phyloP scores from a whole-genome alignment of 2,797 vertebrate genomes.

The Sebastes wilsoni region DNA sequence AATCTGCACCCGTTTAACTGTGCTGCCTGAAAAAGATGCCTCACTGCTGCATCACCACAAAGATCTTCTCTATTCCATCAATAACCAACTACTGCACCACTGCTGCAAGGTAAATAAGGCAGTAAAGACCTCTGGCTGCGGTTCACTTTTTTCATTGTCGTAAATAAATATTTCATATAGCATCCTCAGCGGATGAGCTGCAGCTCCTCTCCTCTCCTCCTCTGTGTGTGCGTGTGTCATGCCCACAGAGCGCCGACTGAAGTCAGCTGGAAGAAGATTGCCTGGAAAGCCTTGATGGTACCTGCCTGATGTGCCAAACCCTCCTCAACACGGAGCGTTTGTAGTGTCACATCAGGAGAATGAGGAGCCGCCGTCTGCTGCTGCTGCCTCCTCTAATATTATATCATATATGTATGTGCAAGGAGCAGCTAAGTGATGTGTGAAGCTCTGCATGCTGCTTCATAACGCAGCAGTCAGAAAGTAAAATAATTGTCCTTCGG shows the following conservation, averaged over 20 bases:
- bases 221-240: background rate
- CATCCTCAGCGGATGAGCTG: slow-evolving; percentile 35
- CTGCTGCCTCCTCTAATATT: slow-evolving; percentile 30
- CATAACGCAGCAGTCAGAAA: background rate
- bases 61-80: background rate
- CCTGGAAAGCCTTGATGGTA: slow-evolving; percentile 43
- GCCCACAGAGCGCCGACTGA: slow-evolving; percentile 14
- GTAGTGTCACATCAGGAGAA: slow-evolving; percentile 36
- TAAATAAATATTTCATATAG: slow-evolving; percentile 52
- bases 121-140: background rate
- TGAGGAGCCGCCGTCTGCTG: slow-evolving; percentile 19
- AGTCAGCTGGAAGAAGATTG: slow-evolving; percentile 50
- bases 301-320: slow-evolving; percentile 41
- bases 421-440: background rate
- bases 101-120: slow-evolving; percentile 19
- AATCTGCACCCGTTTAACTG: background rate
- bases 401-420: background rate
- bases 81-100: slow-evolving; percentile 1
- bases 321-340: slow-evolving; percentile 23
- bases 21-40: background rate
- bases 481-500: background rate
- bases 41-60: background rate
- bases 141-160: slow-evolving; percentile 6
- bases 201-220: slow-evolving; percentile 15
- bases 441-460: background rate